Evolutionary conservation across 2,797 vertebrate species (phyloP).

Genomic region (Anabas testudineus): DNA sequence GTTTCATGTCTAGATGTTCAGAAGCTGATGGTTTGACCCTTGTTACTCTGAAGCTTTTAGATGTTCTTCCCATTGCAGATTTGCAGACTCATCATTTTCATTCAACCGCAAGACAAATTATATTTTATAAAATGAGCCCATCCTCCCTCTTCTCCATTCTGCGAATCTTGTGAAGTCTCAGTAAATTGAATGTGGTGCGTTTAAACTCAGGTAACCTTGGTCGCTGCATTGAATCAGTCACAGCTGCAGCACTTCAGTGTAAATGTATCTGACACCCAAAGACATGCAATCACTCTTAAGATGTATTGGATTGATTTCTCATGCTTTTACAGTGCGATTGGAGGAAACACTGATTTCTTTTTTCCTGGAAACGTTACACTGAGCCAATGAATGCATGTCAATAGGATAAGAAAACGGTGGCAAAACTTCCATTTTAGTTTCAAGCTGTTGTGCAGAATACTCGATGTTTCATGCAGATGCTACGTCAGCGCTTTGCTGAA

Average conservation of each 20-base stretch:
- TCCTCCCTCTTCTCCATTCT: background rate
- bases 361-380: background rate
- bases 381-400: background rate
- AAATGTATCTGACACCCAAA: background rate
- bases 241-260: background rate
- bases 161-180: background rate
- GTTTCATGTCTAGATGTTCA: background rate
- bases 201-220: background rate
- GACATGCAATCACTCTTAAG: background rate
- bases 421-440: background rate
- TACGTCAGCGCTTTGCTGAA: background rate
- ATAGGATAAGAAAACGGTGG: background rate
- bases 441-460: background rate
- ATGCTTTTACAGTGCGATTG: background rate
- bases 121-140: background rate
- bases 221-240: background rate
- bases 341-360: background rate
- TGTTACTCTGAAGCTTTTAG: background rate
- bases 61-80: background rate
- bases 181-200: background rate
- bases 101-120: background rate
- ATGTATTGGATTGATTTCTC: background rate
- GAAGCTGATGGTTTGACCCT: conserved; percentile 6
- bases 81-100: background rate
- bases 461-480: background rate